A percentile compares a stretch with the other conserved stretches of the same genome.
These are phyloP conservation scores for Galerucella calmariensis DNA, from an alignment of 2,888 invertebrate genomes.

Conservation along the genomic window DNA sequence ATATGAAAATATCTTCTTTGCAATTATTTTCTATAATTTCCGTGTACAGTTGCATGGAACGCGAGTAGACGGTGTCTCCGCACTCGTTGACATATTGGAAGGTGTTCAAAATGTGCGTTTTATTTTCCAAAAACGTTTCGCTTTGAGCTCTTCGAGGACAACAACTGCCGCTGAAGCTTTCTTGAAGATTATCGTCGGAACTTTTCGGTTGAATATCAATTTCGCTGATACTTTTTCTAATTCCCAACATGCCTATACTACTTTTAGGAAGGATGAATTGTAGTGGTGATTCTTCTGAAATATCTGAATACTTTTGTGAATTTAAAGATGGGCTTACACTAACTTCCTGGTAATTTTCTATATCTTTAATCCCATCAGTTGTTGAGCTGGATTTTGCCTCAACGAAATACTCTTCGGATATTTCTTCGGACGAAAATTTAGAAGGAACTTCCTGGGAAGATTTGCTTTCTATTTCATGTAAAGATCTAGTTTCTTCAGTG, in stretches of 20 bases:
- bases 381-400: not conserved
- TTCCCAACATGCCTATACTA: not conserved
- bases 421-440: not conserved
- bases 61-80: not conserved
- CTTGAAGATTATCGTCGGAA: not conserved
- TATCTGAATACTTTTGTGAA: not conserved
- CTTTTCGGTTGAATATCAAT: not conserved
- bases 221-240: conserved; percentile 3
- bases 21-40: conserved; percentile 20
- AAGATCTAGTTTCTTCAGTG: not conserved
- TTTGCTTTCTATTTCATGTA: not conserved
- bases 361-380: not conserved
- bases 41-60: not conserved
- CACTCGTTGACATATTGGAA: not conserved
- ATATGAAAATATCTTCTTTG: conserved; percentile 7
- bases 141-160: not conserved
- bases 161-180: not conserved
- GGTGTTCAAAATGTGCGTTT: conserved; percentile 9
- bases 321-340: not conserved
- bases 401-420: not conserved
- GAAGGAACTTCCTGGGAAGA: not conserved
- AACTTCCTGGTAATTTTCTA: not conserved
- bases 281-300: not conserved
- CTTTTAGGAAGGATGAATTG: not conserved
- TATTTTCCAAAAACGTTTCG: conserved; percentile 2